Percentiles rank a stretch among this genome's conserved stretches.
Evolutionary conservation across 2,113 vertebrate genomes (phyloP).

Genomic region (Siniperca knerii): DNA sequence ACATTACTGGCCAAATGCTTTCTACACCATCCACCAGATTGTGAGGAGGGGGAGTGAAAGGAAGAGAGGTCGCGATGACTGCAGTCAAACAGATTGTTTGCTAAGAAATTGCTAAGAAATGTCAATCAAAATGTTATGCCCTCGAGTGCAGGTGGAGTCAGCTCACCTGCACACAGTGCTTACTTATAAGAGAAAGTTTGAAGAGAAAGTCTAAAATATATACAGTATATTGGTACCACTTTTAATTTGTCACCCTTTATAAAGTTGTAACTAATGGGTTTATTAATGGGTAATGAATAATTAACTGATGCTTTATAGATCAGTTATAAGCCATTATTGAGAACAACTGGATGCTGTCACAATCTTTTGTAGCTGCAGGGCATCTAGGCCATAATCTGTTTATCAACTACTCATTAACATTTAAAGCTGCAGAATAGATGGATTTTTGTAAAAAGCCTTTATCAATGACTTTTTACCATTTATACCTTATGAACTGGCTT

Average conservation of each 20-base stretch:
- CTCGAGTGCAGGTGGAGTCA: conserved; percentile 32
- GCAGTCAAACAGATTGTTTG: conserved; percentile 57
- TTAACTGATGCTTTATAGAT: not conserved
- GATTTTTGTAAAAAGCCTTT: not conserved
- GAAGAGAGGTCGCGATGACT: conserved; percentile 17
- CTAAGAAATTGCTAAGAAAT: conserved; percentile 60
- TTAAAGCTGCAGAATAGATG: not conserved
- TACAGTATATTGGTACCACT: not conserved
- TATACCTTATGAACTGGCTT: not conserved
- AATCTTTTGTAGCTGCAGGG: not conserved
- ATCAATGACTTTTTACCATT: conserved; percentile 7
- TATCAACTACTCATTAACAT: not conserved
- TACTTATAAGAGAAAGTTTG: not conserved
- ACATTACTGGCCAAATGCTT: conserved; percentile 64
- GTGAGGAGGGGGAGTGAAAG: conserved; percentile 28
- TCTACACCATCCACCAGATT: conserved; percentile 41
- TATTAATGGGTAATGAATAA: not conserved
- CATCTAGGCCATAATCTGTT: not conserved
- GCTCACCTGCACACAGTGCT: conserved; percentile 12
- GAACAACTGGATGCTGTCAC: not conserved
- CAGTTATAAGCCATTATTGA: conserved; percentile 3
- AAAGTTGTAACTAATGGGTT: not conserved
- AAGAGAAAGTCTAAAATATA: conserved; percentile 27
- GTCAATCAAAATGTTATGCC: conserved; percentile 53
- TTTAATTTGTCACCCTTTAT: not conserved